Percentiles rank a stretch among this genome's conserved stretches.
Evolutionary conservation across 2,797 vertebrate species (phyloP).

Genomic region (Hemitrygon akajei): DNA sequence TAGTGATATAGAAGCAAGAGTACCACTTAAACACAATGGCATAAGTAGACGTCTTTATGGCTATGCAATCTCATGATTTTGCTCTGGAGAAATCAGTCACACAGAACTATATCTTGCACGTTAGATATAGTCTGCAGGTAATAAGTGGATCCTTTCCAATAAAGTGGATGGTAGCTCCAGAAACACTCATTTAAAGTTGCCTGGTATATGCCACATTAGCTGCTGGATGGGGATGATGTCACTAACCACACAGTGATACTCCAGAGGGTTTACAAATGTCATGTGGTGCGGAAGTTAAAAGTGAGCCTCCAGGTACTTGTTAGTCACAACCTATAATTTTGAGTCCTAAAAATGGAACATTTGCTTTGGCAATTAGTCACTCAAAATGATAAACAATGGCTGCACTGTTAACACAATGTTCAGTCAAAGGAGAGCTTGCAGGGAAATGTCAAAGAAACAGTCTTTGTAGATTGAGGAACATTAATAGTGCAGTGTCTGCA

Average conservation of each 20-base stretch:
- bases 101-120: background rate
- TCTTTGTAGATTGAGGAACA: background rate
- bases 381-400: constrained; percentile 27
- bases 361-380: constrained; percentile 26
- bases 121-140: background rate
- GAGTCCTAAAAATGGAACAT: constrained; percentile 26
- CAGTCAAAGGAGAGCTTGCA: background rate
- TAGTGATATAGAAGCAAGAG: background rate
- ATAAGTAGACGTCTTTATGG: background rate
- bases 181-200: background rate
- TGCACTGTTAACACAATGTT: background rate
- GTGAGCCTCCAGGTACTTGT: constrained; percentile 21
- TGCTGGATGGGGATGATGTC: background rate
- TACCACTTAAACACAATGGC: background rate
- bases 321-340: constrained; percentile 23
- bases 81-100: background rate
- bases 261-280: background rate
- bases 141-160: background rate
- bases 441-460: constrained; percentile 12
- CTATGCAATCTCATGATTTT: background rate
- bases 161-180: background rate
- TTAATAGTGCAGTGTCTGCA: background rate
- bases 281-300: background rate
- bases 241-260: background rate
- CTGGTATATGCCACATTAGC: background rate